These are phyloP conservation scores for Catostomus latipinnis DNA, from an alignment of 2,797 vertebrate genomes.

Conservation along the genomic window DNA sequence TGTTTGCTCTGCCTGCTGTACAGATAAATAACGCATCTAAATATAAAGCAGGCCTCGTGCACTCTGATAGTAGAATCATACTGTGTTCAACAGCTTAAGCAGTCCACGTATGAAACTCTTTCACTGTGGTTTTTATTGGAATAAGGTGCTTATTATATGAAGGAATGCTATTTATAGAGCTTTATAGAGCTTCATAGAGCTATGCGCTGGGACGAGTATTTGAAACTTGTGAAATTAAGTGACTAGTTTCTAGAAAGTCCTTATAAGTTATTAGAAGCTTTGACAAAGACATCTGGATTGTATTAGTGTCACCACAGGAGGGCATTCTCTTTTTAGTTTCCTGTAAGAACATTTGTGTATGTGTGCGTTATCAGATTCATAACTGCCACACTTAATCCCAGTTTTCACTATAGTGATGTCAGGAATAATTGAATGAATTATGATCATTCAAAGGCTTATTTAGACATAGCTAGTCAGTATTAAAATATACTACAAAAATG, in stretches of 20 bases:
- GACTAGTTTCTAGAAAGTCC: background rate
- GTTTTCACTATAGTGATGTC: constrained; percentile 9
- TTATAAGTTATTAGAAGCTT: background rate
- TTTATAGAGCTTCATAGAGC: constrained; percentile 24
- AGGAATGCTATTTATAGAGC: constrained; percentile 45
- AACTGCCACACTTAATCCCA: background rate
- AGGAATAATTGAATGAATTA: background rate
- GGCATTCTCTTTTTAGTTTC: constrained; percentile 9
- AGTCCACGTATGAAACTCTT: constrained; percentile 46
- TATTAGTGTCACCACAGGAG: constrained; percentile 37
- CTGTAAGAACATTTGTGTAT: background rate
- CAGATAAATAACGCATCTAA: constrained; percentile 45
- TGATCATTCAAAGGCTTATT: background rate
- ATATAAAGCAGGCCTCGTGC: constrained; percentile 49
- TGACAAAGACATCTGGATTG: constrained; percentile 40
- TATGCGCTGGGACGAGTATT: background rate
- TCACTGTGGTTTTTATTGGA: constrained; percentile 57
- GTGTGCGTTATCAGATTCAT: background rate
- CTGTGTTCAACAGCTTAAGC: constrained; percentile 66
- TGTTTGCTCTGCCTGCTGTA: constrained; percentile 29
- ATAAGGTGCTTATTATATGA: constrained; percentile 38
- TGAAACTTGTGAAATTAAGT: background rate
- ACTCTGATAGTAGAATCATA: constrained; percentile 65
- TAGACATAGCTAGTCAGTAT: constrained; percentile 28
- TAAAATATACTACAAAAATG: constrained; percentile 17